Evolutionary conservation across 2,113 vertebrate genomes (phyloP), one percentile per base, ranked within the genome.

Genomic region (Ageneiosus marmoratus): DNA sequence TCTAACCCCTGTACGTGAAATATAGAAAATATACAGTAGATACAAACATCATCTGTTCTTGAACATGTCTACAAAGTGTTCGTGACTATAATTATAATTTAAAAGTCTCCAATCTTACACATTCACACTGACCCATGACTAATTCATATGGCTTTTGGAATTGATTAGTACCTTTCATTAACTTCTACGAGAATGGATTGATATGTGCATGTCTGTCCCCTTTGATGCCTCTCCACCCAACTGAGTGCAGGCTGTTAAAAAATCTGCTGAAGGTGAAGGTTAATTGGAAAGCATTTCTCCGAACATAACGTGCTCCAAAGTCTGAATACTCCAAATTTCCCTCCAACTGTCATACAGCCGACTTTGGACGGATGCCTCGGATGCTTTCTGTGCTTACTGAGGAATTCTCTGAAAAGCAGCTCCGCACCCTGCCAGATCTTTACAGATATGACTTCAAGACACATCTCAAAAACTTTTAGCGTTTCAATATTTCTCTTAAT

Each of bases 211-310:
- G 11, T 65, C 56, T 58, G 15, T 72, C 50, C 65, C 37, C 65
- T 72, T 72, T 72, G 65, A 51, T 53, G 50, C 65, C 34, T 81
- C 51, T 70, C 34, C 79, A 56, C 50, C 65, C 65, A 46, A 60
- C 53, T 50, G 53, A 74, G 69, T 56, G 53, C 80, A 82, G 53
- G 37, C 80, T 74, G 69, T 56, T 56, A 32, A 46, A 58, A 80
- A 82, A 74, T 58, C 67, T 82, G 69, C 50, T 82, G 44, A 75
- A 75, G 72, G 32, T 76, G 56, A 82, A 65, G 44, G 72, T 83
- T 77, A 77, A 83, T 75, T 74, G 72, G 53, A 62, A 24, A 32
- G 10, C 53, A 74, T 82, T 65, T 65, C 81, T 51, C 58, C 7
- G 56, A 82, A 76, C 79, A 11, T 82, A 51, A 56, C 24, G 32